Evolutionary conservation across 2,797 vertebrate genomes (phyloP).

Genomic region (Acropternis orthonyx): DNA sequence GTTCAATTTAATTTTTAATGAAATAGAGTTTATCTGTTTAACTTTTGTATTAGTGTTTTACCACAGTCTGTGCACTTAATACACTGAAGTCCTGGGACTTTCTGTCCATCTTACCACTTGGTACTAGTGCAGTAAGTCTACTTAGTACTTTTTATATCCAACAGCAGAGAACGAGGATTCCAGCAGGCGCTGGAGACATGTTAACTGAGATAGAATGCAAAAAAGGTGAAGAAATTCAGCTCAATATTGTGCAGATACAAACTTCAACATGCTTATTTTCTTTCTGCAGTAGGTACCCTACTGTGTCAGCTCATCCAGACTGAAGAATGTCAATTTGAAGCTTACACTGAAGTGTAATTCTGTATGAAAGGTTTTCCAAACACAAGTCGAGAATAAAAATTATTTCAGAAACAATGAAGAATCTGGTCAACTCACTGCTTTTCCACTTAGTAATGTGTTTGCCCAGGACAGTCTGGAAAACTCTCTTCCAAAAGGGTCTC

Average conservation of each 20-base stretch:
- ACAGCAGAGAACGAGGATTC: background rate
- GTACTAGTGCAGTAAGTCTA: background rate
- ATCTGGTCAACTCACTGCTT: background rate
- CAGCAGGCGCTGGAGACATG: background rate
- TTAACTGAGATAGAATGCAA: background rate
- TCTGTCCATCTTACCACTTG: background rate
- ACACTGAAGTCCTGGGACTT: background rate
- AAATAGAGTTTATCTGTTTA: background rate
- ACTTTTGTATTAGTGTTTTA: background rate
- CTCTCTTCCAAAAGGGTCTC: background rate
- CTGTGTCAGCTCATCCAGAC: background rate
- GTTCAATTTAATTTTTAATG: background rate
- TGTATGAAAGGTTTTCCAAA: background rate
- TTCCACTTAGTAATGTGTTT: background rate
- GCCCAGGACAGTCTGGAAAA: background rate
- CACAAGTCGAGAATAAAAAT: background rate
- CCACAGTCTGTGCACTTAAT: background rate
- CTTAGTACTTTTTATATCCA: background rate
- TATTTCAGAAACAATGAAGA: background rate
- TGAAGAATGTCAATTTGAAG: background rate
- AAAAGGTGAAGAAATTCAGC: background rate
- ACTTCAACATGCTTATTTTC: background rate
- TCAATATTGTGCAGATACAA: background rate
- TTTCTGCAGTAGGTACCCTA: background rate
- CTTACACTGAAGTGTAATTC: background rate